Conservation (phyloP, 2,797 vertebrate species). For the Limosa lapponica region DNA sequence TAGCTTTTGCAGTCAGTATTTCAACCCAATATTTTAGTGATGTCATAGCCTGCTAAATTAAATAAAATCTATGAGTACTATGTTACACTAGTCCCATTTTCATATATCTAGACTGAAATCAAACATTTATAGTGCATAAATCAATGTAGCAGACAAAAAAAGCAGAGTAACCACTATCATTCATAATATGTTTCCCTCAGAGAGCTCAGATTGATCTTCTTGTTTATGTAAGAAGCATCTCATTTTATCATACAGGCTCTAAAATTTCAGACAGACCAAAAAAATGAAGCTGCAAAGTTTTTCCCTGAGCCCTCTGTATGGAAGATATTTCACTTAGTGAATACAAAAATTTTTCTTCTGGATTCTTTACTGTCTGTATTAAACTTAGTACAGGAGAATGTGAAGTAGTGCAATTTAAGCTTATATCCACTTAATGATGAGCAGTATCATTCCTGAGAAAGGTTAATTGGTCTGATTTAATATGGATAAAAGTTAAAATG, state of each 20-base stretch:
- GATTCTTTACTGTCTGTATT: not conserved
- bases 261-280: conserved; percentile 15
- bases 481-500: not conserved
- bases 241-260: not conserved
- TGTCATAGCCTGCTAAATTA: not conserved
- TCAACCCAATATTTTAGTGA: not conserved
- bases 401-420: not conserved
- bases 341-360: not conserved
- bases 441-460: not conserved
- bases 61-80: not conserved
- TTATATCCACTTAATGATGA: not conserved
- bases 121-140: not conserved
- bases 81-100: not conserved
- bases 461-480: not conserved
- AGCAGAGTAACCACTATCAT: not conserved
- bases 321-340: not conserved
- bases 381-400: not conserved
- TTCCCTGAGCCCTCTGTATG: not conserved
- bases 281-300: not conserved
- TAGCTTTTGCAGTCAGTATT: not conserved
- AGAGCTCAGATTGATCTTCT: not conserved
- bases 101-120: not conserved
- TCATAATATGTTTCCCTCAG: not conserved
- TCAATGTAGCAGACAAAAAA: not conserved
- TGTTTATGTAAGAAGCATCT: conserved; percentile 2